Conservation (phyloP, 2,113 vertebrate genomes). For the Cariama cristata region DNA sequence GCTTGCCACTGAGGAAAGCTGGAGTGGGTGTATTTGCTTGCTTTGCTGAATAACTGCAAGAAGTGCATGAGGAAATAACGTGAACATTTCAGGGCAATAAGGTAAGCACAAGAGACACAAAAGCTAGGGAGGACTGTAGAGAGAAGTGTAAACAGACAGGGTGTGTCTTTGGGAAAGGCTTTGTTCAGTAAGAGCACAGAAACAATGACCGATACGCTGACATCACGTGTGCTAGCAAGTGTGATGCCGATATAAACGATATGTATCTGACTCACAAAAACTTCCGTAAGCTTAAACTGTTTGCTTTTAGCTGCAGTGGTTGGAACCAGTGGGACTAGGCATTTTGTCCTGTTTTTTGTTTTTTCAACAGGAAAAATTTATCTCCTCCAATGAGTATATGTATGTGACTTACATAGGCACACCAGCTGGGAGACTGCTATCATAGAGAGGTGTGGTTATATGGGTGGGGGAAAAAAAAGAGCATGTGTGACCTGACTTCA, state of each 20-base stretch:
- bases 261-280: rapidly evolving
- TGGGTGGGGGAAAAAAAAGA: not conserved
- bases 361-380: not conserved
- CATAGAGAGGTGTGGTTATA: not conserved
- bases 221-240: not conserved
- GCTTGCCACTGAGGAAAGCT: not conserved
- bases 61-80: not conserved
- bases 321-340: not conserved
- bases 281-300: not conserved
- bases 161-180: not conserved
- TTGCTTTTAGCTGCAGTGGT: not conserved
- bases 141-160: not conserved
- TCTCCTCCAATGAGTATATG: not conserved
- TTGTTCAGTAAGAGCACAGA: not conserved
- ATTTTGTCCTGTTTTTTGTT: not conserved
- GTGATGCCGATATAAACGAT: rapidly evolving
- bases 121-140: not conserved
- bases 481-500: rapidly evolving
- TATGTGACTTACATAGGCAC: not conserved
- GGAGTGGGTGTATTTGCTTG: rapidly evolving
- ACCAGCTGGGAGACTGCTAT: not conserved
- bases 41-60: not conserved
- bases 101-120: not conserved
- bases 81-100: not conserved
- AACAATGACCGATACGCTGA: rapidly evolving